A percentile compares a stretch with the other conserved stretches of the same genome.
These are phyloP conservation scores for Astropecten irregularis DNA, from an alignment of 53 echinoderm and acorn worm genomes.

Conservation along the genomic window DNA sequence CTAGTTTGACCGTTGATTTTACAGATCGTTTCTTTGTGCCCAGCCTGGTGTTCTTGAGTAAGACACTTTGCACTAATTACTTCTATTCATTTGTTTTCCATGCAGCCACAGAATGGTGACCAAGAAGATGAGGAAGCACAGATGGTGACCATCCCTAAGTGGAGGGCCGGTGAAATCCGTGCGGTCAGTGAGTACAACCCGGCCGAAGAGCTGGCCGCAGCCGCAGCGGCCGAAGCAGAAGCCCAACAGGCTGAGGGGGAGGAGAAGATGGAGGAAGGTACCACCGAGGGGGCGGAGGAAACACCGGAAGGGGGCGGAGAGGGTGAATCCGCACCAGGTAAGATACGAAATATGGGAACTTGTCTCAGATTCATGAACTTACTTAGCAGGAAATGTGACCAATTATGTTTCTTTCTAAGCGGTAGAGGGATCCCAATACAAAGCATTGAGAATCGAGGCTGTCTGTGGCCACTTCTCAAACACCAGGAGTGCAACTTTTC, in stretches of 20 bases:
- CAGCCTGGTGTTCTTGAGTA: too few species aligned
- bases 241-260: conserved; percentile 50
- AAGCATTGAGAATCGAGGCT: too few species aligned
- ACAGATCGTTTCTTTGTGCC: too few species aligned
- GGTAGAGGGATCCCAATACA: too few species aligned
- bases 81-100: too few species aligned
- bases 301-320: conserved; percentile 47
- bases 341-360: background rate
- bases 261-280: conserved; percentile 53
- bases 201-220: conserved; percentile 74
- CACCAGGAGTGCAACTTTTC: too few species aligned
- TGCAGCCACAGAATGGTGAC: conserved; percentile 85
- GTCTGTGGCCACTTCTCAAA: too few species aligned
- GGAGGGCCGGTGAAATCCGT: conserved; percentile 91
- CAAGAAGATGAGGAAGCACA: conserved; percentile 95
- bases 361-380: too few species aligned
- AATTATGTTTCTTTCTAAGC: too few species aligned
- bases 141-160: conserved; percentile 90
- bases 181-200: conserved; percentile 95
- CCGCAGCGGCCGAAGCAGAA: conserved; percentile 65
- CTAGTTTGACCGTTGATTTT: too few species aligned
- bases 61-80: too few species aligned
- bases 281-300: conserved; percentile 56
- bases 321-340: conserved; percentile 50
- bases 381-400: too few species aligned